Evolutionary conservation across 2,888 invertebrate genomes (phyloP), one percentile per base, ranked within the genome.

Genomic region (Drosophila atripex): DNA sequence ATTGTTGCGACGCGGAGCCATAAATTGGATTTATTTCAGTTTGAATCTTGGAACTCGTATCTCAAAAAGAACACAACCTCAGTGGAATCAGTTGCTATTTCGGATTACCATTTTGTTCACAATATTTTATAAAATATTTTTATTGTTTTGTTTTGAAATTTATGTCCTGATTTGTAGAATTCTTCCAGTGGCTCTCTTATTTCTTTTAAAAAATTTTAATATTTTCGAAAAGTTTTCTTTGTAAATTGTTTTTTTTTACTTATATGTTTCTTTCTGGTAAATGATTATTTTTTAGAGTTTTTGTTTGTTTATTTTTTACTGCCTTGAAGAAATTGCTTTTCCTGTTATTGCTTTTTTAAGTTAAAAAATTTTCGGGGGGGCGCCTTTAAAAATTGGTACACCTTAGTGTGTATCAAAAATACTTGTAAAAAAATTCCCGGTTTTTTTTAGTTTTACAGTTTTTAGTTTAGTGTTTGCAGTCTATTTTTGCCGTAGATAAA

Each of bases 1-100:
- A 66, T 92, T 91, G 89, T 93, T 93, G 88, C 93, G 92, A 90
- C 93, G 92, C 84, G 93, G 93, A 89, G 93, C 93, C 93, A 93
- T 93, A 89, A 87, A 90, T 88, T 86, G 58, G 28, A 61, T 54
- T 63, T 73, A 6, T 49, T 52, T 41, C 43, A 3, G 43, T 11
- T 35, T 14, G 6, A 1, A 35, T n/a, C 35, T 35, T 2, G 18
- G 18, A 7, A 35, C n/a, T 35, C 14, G 12, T 18, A 2, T 4
- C 16, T 16, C 16, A 41, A 39, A 39, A 39, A n/a, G 12, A 25
- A 30, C 8, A 32, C 30, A 45, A 35, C 21, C n/a, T 58, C 1
- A 2, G 11, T 21, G n/a, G 39, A 49, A 54, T 45, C 21, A 41
- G 39, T 28, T 14, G 51, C 30, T 52, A 56, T 47, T 53, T 52